A percentile compares a stretch with the other conserved stretches of the same genome.
These are phyloP conservation scores for Ceratitis capitata DNA, from an alignment of 1,140 invertebrate genomes.

Conservation along the genomic window DNA sequence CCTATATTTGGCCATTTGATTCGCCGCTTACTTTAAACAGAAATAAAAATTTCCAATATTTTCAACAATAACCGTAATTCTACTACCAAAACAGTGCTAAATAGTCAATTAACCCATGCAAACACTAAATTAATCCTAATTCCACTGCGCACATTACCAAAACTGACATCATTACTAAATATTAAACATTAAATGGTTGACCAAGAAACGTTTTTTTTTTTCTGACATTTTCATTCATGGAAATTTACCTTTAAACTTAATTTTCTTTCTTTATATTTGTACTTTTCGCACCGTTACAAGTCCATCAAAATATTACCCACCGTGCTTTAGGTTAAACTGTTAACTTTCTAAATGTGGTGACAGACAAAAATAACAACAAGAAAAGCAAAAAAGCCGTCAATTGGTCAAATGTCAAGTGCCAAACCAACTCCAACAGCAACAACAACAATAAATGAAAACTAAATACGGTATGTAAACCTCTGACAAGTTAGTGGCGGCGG, in stretches of 20 bases:
- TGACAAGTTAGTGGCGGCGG: background rate
- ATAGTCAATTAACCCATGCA: background rate
- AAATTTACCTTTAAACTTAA: background rate
- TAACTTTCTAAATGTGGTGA: conserved; percentile 31
- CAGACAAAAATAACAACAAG: background rate
- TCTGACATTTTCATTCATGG: background rate
- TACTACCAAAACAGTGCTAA: background rate
- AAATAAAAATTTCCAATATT: background rate
- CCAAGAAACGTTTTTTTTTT: background rate
- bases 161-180: background rate
- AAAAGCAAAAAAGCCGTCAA: background rate
- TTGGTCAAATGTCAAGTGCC: conserved; percentile 27
- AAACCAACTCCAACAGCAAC: background rate
- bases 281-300: background rate
- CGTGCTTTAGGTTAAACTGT: background rate
- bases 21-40: background rate
- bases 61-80: background rate
- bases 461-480: conserved; percentile 2
- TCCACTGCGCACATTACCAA: background rate
- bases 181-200: background rate
- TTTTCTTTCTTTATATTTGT: background rate
- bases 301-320: background rate
- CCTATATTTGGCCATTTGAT: background rate
- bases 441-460: no score
- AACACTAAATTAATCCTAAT: background rate